Evolutionary conservation across 1,140 invertebrate species (phyloP), one percentile per base, ranked within the genome.

Genomic region (Thaumetopoea pityocampa): DNA sequence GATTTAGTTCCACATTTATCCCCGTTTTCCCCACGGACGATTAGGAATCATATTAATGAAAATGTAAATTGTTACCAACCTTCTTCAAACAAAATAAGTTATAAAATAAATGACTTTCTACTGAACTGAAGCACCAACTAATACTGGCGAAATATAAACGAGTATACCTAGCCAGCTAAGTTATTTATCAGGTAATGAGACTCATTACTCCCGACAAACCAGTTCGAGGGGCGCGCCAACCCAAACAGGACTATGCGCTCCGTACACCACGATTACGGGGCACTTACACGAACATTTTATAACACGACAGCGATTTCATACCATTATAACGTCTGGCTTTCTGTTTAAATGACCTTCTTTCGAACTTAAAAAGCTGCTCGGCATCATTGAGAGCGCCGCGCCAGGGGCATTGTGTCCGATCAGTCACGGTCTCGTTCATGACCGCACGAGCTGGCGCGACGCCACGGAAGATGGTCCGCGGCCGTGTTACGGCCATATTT

Each of bases 371-470:
- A 54, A 59, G 47, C 40, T 40, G 14, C 43, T 51, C 34, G 41
- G 37, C 42, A 43, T 49, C 48, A 45, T 52, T 56, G n/a, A n/a
- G n/a, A n/a, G 51, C 59, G 53, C 59, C 59, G n/a, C 51, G 62
- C 49, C 48, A 54, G 41, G 37, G 56, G 51, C 57, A 57, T 65
- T 69, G 56, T 67, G 52, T 52, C 43, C 54, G 54, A 69, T 71
- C 70, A 46, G 68, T 64, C 62, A 76, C 62, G 72, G 67, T 62
- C 55, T 58, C 52, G 57, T 54, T 66, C 60, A 64, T 46, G 53
- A 64, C 40, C 55, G 56, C 64, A 68, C 66, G 67, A 67, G 51
- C 50, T 42, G 28, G 36, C 32, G 14, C 27, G 28, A 5, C 38
- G 34, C 26, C 43, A 54, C 51, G 41, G 24, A n/a, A n/a, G n/a